Evolutionary conservation across 2,888 invertebrate species (phyloP).

Genomic region (Monochamus alternatus): DNA sequence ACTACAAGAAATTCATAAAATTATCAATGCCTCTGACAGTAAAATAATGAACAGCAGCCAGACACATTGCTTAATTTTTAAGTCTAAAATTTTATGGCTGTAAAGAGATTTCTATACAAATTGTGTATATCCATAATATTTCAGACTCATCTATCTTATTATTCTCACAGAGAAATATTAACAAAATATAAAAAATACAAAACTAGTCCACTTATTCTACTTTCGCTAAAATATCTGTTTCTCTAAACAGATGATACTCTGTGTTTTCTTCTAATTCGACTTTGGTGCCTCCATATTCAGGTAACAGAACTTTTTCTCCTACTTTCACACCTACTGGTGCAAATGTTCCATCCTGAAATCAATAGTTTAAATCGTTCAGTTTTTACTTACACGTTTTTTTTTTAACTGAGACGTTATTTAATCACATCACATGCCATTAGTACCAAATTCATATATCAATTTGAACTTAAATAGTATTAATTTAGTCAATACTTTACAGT

Average conservation of each 20-base stretch:
- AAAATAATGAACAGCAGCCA: constrained; percentile 52
- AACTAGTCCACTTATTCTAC: constrained; percentile 73
- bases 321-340: constrained; percentile 87
- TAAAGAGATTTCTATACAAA: constrained; percentile 46
- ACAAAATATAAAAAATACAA: constrained; percentile 48
- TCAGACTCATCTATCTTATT: constrained; percentile 36
- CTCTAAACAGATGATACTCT: constrained; percentile 95
- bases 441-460: no score
- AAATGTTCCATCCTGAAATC: constrained; percentile 83
- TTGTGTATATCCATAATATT: constrained; percentile 47
- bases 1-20: constrained; percentile 46
- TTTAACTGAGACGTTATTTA: neutral
- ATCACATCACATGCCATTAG: neutral
- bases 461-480: no score
- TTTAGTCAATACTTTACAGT: no score
- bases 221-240: constrained; percentile 96
- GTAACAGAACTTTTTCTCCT: constrained; percentile 95
- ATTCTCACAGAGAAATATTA: constrained; percentile 53
- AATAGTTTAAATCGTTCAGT: neutral
- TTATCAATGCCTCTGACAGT: constrained; percentile 44
- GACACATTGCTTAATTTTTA: constrained; percentile 39
- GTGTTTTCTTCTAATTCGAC: constrained; percentile 91
- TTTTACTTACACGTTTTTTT: no score
- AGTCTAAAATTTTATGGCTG: constrained; percentile 49
- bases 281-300: constrained; percentile 99